Conservation (phyloP, 64 coral and sea anemone species). For the Pachyseris speciosa region DNA sequence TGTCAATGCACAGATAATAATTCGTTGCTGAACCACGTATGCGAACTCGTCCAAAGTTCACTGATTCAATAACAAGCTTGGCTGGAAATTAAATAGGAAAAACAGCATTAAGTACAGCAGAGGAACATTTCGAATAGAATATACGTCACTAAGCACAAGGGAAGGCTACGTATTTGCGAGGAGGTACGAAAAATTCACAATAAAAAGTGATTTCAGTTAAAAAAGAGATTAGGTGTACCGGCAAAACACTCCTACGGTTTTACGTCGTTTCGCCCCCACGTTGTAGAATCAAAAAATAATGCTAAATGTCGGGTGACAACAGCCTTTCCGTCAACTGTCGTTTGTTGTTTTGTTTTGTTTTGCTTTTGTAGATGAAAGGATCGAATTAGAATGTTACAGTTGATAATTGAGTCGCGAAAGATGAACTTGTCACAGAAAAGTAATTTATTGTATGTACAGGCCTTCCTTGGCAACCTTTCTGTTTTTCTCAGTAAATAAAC, state of each 20-base stretch:
- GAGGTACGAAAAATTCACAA: too few relatives aligned
- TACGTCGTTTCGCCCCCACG: neutral
- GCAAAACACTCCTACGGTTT: neutral
- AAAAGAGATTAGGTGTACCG: too few relatives aligned
- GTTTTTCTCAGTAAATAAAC: neutral
- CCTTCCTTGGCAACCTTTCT: too few relatives aligned
- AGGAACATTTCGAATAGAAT: too few relatives aligned
- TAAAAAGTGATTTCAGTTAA: too few relatives aligned
- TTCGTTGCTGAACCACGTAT: slow-evolving; percentile 77
- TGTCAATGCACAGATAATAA: slow-evolving; percentile 83
- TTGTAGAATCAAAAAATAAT: neutral
- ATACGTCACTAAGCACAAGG: too few relatives aligned
- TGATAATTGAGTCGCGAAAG: neutral
- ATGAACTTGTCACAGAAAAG: neutral
- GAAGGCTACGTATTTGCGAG: too few relatives aligned
- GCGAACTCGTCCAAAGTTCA: slow-evolving; percentile 88
- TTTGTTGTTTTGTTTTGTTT: slow-evolving; percentile 42
- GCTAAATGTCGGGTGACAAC: neutral
- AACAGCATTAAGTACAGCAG: neutral
- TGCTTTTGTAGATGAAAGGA: neutral
- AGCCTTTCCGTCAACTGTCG: neutral
- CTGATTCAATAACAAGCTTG: slow-evolving; percentile 87
- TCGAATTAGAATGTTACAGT: slow-evolving; percentile 33
- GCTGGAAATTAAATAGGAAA: slow-evolving; percentile 38
- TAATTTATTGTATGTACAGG: neutral